Evolutionary conservation across 1,140 invertebrate genomes (phyloP), one percentile per base, ranked within the genome.

Genomic region (Xylocopa sonorina): DNA sequence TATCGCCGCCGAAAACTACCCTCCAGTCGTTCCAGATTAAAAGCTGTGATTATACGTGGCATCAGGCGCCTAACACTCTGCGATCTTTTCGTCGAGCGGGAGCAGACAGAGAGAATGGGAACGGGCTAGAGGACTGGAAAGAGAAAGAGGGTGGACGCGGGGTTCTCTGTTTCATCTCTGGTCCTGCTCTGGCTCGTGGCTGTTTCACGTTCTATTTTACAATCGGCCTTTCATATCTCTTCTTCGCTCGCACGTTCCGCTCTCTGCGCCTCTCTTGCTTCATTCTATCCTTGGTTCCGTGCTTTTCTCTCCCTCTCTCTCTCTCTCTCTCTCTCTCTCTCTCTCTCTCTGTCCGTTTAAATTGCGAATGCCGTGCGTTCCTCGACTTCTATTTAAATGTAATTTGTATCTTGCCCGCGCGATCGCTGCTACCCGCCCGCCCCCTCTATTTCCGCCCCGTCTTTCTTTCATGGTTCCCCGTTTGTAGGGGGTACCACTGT

Each of bases 331-430:
- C 72, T 81, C 16, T 14, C 38, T 63, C 78, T 62, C 51, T 60
- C 74, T 46, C 53, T 16, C 48, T 58, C 78, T 72, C 79, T 82
- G 80, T 72, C 43, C 73, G 84, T 83, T 89, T 84, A 91, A 91
- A 90, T 90, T 91, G 88, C 90, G 86, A 90, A 91, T 91, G 71
- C 89, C 89, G 34, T 32, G 85, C 90, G 87, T 91, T 89, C 89
- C 88, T 82, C 77, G 86, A 73, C 81, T 89, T 90, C 90, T 90
- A 90, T 90, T 91, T 90, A 89, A 89, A 91, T 89, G 87, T 90
- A 90, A 91, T 91, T 90, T 90, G 90, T 91, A 89, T 89, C 83
- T 84, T 84, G 68, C 79, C 48, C 24, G 71, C 58, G 55, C 79
- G 34, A 73, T 63, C 78, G 43, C 64, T 78, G 24, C 51, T 53